Percentiles rank a stretch among this genome's conserved stretches.
Conservation (phyloP, 2,888 invertebrate species). For the Neoascia interrupta region DNA sequence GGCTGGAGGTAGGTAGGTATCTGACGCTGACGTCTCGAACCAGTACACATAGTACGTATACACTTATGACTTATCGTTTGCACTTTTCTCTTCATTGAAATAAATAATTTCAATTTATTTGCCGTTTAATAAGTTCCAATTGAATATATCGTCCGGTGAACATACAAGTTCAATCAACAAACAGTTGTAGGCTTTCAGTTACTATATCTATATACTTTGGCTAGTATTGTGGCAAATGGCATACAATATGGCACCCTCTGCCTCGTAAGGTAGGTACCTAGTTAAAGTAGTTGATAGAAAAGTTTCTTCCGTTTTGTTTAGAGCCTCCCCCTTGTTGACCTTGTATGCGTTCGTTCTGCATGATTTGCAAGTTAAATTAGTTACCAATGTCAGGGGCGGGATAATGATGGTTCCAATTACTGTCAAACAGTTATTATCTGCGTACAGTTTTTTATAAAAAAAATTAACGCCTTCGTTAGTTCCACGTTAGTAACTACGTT, state of each 20-base stretch:
- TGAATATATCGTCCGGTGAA: neutral
- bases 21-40: neutral
- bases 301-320: neutral
- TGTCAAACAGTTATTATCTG: no score
- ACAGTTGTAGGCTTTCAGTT: neutral
- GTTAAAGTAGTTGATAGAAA: no score
- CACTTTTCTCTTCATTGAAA: slow-evolving; percentile 14
- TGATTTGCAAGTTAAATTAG: slow-evolving; percentile 33
- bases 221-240: no score
- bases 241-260: neutral
- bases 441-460: no score
- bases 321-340: slow-evolving; percentile 16
- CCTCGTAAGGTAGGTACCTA: neutral
- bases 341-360: slow-evolving; percentile 32
- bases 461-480: no score
- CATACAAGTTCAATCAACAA: neutral
- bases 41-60: neutral
- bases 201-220: no score
- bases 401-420: no score
- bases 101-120: slow-evolving; percentile 46
- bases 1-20: neutral
- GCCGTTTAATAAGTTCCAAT: slow-evolving; percentile 41
- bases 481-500: no score
- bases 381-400: no score
- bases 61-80: no score